Evolutionary conservation across 2,797 vertebrate genomes (phyloP).

Genomic region (Acipenser ruthenus): DNA sequence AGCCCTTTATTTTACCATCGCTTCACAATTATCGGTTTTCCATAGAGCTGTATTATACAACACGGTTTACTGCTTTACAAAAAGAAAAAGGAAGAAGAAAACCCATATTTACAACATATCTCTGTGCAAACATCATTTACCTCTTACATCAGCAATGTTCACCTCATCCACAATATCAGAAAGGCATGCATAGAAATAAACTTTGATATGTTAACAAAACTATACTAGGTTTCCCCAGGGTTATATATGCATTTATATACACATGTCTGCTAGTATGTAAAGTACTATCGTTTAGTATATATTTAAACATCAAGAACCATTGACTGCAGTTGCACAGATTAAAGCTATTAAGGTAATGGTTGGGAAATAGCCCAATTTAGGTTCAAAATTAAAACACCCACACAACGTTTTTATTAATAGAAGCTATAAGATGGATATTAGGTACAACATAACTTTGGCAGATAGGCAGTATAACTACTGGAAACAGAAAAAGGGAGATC

Average conservation of each 20-base stretch:
- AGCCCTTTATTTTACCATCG: conserved; percentile 80
- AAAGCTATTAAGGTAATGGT: conserved; percentile 29
- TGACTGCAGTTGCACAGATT: conserved; percentile 45
- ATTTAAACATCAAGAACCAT: conserved; percentile 40
- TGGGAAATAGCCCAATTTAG: conserved; percentile 25
- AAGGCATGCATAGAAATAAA: conserved; percentile 92
- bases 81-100: conserved; percentile 44
- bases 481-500: conserved; percentile 17
- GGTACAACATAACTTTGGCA: conserved; percentile 51
- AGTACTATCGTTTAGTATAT: conserved; percentile 62
- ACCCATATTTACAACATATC: conserved; percentile 88
- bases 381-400: conserved; percentile 35
- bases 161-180: conserved; percentile 57
- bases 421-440: conserved; percentile 36
- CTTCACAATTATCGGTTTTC: conserved; percentile 64
- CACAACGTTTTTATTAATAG: conserved; percentile 32
- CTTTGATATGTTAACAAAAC: conserved; percentile 90
- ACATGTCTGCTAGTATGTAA: conserved; percentile 63
- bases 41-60: conserved; percentile 73
- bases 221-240: conserved; percentile 66
- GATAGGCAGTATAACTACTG: conserved; percentile 31
- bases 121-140: conserved; percentile 64
- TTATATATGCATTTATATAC: conserved; percentile 80
- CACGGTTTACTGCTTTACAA: conserved; percentile 84
- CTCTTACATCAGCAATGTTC: conserved; percentile 51